These are phyloP conservation scores for Carollia perspicillata DNA, from an alignment of 2,113 vertebrate species.

Conservation along the genomic window DNA sequence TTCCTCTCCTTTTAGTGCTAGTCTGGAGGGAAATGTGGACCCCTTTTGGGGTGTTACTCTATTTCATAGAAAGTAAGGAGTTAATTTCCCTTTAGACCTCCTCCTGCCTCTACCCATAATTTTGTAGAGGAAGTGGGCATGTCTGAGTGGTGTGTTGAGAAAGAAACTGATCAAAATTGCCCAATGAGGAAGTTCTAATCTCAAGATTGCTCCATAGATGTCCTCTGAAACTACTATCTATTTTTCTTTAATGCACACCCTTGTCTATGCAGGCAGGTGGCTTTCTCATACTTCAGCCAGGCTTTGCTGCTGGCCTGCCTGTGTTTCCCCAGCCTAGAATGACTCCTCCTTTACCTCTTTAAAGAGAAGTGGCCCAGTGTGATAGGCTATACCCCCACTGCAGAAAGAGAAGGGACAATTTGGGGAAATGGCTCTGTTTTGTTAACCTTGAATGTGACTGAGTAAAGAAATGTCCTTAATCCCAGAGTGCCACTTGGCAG, in stretches of 20 bases:
- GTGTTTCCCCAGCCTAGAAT: background rate
- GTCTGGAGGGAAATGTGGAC: background rate
- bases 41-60: background rate
- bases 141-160: background rate
- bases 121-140: background rate
- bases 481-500: background rate
- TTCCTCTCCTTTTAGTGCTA: background rate
- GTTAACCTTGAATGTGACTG: background rate
- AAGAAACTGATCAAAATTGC: slow-evolving; percentile 40
- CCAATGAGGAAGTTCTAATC: slow-evolving; percentile 54
- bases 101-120: background rate
- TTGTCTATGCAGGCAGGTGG: background rate
- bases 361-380: background rate
- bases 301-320: background rate
- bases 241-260: background rate
- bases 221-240: background rate
- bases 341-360: background rate
- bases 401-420: background rate
- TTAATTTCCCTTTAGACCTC: background rate
- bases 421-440: background rate
- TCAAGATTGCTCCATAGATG: background rate
- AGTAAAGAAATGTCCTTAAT: background rate
- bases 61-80: background rate
- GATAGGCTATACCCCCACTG: no score
- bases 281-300: background rate